Evolutionary conservation across 2,113 vertebrate genomes (phyloP), one percentile per base, ranked within the genome.

Genomic region (Jaculus jaculus): DNA sequence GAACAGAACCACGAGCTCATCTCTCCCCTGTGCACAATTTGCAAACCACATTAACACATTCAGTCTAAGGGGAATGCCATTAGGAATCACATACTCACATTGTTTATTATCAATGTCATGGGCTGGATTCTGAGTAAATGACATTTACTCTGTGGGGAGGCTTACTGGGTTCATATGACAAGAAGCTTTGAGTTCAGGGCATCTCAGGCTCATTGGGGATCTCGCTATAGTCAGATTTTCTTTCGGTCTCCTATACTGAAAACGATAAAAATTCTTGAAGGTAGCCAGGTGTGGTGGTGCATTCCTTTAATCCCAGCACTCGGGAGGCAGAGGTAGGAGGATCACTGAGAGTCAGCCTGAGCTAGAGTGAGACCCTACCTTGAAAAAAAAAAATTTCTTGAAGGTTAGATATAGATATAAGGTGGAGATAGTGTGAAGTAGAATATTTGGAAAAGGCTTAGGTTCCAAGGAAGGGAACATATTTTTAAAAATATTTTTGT

Each of bases 41-140:
- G 34, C 73, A 91, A 95, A 72, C 34, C 60, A 61, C 16, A 68
- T 73, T 66, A 95, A 84, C 84, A 73, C 37, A 80, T 92, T 92
- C 72, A 71, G 39, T 21, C 26, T 81, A 66, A 84, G 65, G 79
- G 58, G 3, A 47, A 15, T 75, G 21, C 28, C n/a, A 34, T 89
- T 89, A 77, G n/a, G 21, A 84, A 69, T 28, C n/a, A 75, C 42
- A 24, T 72, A 51, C 28, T 87, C 8, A 12, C 74, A 51, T 66
- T 60, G 54, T 75, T 94, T 94, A 51, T 91, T 65, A 80, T 82
- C 78, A 77, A 72, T 89, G 85, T 24, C 83, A 26, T 54, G 18
- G 60, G 12, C 73, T 90, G 51, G 39, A 34, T 66, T 88, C 87
- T 83, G 66, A 92, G 54, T 74, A 39, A 75, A 63, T 72, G 21